These are phyloP conservation scores for Eupeodes latifasciatus DNA, from an alignment of 2,888 invertebrate genomes.

Conservation along the genomic window DNA sequence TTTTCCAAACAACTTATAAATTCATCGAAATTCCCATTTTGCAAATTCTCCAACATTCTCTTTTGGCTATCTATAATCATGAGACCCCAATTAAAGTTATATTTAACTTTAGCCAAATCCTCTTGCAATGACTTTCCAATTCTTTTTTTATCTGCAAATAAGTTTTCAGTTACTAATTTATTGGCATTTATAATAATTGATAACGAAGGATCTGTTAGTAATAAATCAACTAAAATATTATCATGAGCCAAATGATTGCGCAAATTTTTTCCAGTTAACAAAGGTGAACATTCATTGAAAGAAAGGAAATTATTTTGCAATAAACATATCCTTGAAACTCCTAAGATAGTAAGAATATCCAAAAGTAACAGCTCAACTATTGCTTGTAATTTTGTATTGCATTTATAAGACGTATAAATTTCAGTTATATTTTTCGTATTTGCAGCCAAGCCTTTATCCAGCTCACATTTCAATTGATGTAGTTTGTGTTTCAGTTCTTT, in stretches of 20 bases:
- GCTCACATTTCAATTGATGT: not conserved
- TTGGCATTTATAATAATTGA: constrained; percentile 46
- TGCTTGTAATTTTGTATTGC: not conserved
- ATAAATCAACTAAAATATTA: constrained; percentile 63
- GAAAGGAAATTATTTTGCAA: constrained; percentile 46
- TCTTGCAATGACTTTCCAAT: not conserved
- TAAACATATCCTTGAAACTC: constrained; percentile 54
- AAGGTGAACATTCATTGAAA: constrained; percentile 71
- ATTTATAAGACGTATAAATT: not conserved
- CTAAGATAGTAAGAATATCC: constrained; percentile 76
- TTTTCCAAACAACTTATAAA: not conserved
- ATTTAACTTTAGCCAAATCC: constrained; percentile 3
- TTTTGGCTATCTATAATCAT: not conserved
- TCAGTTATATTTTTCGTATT: too few relatives aligned
- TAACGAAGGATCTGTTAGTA: constrained; percentile 63
- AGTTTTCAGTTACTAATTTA: constrained; percentile 6
- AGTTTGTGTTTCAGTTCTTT: constrained; percentile 20
- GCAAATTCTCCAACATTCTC: constrained; percentile 20
- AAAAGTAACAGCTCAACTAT: constrained; percentile 76
- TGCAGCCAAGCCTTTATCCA: not conserved
- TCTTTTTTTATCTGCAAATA: not conserved
- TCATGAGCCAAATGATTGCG: constrained; percentile 77
- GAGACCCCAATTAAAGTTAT: not conserved
- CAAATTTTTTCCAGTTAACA: constrained; percentile 76
- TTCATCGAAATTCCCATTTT: constrained; percentile 25